Conservation (phyloP, 2,797 vertebrate genomes). For the Sarcophilus harrisii region DNA sequence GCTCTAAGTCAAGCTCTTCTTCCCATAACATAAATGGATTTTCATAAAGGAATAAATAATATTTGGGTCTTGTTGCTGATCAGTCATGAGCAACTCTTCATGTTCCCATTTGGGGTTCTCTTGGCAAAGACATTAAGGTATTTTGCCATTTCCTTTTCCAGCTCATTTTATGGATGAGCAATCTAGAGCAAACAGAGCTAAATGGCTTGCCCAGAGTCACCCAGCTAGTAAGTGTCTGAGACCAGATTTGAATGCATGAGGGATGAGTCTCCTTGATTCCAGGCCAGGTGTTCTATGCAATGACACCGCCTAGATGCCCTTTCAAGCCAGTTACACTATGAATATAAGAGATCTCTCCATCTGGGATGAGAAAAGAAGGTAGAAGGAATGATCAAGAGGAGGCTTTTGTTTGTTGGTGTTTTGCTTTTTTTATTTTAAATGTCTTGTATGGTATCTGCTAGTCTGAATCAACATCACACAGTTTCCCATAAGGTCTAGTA, state of each 20-base stretch:
- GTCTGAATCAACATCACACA: not conserved
- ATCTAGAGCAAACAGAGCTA: not conserved
- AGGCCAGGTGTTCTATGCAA: not conserved
- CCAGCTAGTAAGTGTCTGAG: not conserved
- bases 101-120: not conserved
- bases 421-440: slow-evolving; percentile 11
- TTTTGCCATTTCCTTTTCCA: too few species aligned
- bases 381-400: not conserved
- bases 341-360: not conserved
- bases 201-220: not conserved
- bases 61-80: not conserved
- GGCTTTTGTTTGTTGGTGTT: not conserved
- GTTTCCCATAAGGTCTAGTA: not conserved
- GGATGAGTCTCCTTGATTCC: not conserved
- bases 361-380: not conserved
- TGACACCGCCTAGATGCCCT: not conserved
- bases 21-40: not conserved
- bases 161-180: not conserved
- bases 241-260: not conserved
- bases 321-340: not conserved
- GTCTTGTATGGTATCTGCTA: not conserved
- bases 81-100: not conserved
- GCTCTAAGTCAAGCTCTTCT: not conserved
- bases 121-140: not conserved
- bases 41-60: not conserved